Percentiles rank a stretch among this genome's conserved stretches.
These are phyloP conservation scores for Pontoporia blainvillei DNA, from an alignment of 2,113 vertebrate genomes.

Conservation along the genomic window DNA sequence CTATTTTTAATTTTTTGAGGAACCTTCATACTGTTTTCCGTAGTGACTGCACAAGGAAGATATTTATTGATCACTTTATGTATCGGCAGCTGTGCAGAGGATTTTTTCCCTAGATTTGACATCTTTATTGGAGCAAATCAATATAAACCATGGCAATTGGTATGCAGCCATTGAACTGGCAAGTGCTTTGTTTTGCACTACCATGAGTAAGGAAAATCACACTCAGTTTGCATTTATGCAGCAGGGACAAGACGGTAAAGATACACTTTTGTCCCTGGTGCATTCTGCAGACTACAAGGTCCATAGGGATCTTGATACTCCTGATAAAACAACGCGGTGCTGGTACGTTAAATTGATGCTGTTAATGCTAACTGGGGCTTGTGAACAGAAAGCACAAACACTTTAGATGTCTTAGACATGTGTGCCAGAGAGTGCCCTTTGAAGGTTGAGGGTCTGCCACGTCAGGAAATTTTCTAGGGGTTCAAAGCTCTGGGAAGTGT, in stretches of 20 bases:
- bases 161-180: not conserved
- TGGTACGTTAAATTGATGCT: not conserved
- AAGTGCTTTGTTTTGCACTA: conserved; percentile 7
- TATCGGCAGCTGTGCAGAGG: not conserved
- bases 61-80: conserved; percentile 9
- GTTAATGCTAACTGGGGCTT: not conserved
- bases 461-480: not conserved
- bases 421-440: not conserved
- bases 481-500: not conserved
- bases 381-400: not conserved
- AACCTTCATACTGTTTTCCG: not conserved
- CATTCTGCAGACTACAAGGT: not conserved
- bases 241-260: not conserved
- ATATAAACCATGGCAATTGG: not conserved
- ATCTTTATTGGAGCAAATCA: not conserved
- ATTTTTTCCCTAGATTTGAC: not conserved
- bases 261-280: not conserved
- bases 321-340: not conserved
- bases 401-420: not conserved
- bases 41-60: not conserved
- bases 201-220: not conserved
- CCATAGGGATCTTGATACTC: not conserved
- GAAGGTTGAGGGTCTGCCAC: not conserved
- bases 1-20: not conserved
- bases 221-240: conserved; percentile 20